These are phyloP conservation scores for Heterotis niloticus DNA, from an alignment of 2,113 vertebrate species.

Conservation along the genomic window DNA sequence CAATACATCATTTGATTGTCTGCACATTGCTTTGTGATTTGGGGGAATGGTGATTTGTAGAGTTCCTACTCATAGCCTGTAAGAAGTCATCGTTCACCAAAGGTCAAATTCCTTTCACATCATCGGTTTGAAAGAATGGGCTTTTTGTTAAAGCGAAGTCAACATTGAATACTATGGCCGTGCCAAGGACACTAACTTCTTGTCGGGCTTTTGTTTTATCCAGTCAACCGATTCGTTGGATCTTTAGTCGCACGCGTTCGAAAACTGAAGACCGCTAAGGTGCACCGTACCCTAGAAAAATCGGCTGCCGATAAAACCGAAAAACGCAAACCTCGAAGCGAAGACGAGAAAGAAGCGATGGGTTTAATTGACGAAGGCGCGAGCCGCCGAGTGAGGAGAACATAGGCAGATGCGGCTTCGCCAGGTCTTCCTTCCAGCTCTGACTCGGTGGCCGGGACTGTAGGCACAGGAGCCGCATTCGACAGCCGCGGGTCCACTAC, in stretches of 20 bases:
- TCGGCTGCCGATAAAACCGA: too few relatives aligned
- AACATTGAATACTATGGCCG: background rate
- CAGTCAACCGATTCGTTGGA: constrained; percentile 36
- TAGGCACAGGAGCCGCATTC: constrained; percentile 16
- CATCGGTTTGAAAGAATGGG: background rate
- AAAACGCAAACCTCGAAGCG: too few relatives aligned
- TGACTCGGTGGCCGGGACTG: background rate
- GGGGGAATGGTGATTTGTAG: background rate
- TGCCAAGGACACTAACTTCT: background rate
- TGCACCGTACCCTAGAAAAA: too few relatives aligned
- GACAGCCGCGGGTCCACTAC: constrained; percentile 21
- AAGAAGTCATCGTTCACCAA: background rate
- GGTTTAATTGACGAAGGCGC: too few relatives aligned
- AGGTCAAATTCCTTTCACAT: background rate
- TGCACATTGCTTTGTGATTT: background rate
- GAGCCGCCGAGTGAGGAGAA: too few relatives aligned
- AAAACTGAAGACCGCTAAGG: background rate
- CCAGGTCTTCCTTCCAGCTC: too few relatives aligned
- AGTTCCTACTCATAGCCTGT: background rate
- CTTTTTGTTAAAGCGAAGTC: background rate
- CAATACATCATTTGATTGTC: too few relatives aligned
- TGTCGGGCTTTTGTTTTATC: constrained; percentile 49
- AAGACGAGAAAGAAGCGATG: too few relatives aligned
- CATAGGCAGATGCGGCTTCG: too few relatives aligned
- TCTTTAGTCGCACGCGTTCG: background rate